Evolutionary conservation across 2,888 invertebrate species (phyloP), one percentile per base, ranked within the genome.

Genomic region (Melieria omissa): DNA sequence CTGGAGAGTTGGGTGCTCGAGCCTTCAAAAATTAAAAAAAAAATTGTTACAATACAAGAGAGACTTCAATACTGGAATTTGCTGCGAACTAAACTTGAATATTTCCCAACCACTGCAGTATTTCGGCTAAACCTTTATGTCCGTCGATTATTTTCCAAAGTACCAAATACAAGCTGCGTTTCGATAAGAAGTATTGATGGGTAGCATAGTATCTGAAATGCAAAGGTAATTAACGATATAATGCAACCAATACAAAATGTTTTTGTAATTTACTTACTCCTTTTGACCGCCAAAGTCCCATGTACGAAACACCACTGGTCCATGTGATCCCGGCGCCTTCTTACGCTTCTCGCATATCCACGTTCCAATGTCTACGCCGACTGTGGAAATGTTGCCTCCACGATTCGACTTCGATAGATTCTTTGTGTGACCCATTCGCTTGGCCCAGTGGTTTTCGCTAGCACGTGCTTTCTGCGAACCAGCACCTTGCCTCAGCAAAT

Each of bases 281-380:
- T 93, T 93, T 88, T 98, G 99, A 0, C 99, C 99, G 5, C 98
- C 98, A 87, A 99, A 99, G 87, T 99, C 99, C 99, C 99, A 99
- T 0, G 99, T 99, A 68, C 98, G 89, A 88, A 97, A 97, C 44
- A 95, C 93, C 67, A 98, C 93, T 0, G 97, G 93, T 0, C 95
- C 95, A 81, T 92, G 91, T 1, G 91, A 90, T 0, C 91, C 91
- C 52, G 91, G 91, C 1, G 95, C 92, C 42, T 94, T 89, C 7
- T 92, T 89, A 83, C 94, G 92, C 83, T 95, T 95, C 85, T 97
- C 97, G 85, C 95, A 96, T 41, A 94, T 89, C 95, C 98, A 97
- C 77, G 96, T 95, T 60, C 96, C 95, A 78, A 99, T 98, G 87
- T 99, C 99, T 42, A 99, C 98, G 29, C 98, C 98, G 52, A 99